Conservation (phyloP, 2,797 vertebrate genomes). For the Galagoides demidoff region DNA sequence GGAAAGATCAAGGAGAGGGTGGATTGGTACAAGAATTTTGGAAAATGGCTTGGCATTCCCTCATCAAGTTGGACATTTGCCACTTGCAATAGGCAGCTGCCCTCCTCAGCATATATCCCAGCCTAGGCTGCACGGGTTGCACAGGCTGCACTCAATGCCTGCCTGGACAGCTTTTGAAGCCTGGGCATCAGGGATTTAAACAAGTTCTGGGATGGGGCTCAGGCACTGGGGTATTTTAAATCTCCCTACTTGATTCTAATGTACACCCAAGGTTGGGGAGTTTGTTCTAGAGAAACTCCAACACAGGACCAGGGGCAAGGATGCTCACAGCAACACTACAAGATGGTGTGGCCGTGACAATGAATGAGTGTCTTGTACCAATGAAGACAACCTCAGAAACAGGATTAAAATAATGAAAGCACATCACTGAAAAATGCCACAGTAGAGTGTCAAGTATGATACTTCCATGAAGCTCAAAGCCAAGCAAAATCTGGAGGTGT, state of each 20-base stretch:
- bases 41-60: not conserved
- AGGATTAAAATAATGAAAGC: not conserved
- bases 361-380: not conserved
- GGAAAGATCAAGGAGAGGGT: not conserved
- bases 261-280: not conserved
- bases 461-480: not conserved
- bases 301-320: not conserved
- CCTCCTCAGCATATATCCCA: not conserved
- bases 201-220: not conserved
- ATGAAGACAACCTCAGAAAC: not conserved
- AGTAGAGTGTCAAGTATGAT: not conserved
- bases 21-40: not conserved
- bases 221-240: not conserved
- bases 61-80: not conserved
- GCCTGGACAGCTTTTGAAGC: not conserved
- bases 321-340: not conserved
- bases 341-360: not conserved
- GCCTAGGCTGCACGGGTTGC: not conserved
- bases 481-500: not conserved
- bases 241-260: not conserved
- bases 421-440: not conserved
- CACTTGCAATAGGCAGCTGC: not conserved
- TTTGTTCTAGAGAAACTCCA: not conserved
- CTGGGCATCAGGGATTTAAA: not conserved
- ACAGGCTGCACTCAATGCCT: fast-evolving